phyloP scores from a whole-genome alignment of 2,888 invertebrate species.

The Fragum whitleyi region DNA sequence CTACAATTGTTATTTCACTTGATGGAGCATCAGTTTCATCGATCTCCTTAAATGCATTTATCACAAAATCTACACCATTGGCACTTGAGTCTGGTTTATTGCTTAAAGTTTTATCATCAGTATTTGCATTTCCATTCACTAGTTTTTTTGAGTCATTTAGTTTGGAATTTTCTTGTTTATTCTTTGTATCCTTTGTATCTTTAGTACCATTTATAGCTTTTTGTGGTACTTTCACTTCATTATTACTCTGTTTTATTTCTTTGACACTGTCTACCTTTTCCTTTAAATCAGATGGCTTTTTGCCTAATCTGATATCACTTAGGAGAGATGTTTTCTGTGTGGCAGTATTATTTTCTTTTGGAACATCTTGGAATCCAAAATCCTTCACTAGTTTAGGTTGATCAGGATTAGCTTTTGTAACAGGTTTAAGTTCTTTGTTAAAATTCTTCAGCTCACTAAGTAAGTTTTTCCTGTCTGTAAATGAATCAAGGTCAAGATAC shows the following conservation, averaged over 20 bases:
- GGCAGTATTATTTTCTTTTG: conserved; percentile 1
- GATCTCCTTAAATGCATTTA: background rate
- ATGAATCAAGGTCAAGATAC: conserved; percentile 60
- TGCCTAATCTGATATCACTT: conserved; percentile 53
- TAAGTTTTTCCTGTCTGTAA: conserved; percentile 62
- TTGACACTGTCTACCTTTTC: background rate
- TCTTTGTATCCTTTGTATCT: background rate
- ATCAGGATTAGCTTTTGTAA: conserved; percentile 17
- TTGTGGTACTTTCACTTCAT: background rate
- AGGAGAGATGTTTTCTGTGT: conserved; percentile 29
- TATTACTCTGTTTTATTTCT: conserved; percentile 1
- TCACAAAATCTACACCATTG: background rate
- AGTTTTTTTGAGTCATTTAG: background rate
- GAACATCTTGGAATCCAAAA: conserved; percentile 11
- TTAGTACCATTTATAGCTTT: background rate
- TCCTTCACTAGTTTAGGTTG: conserved; percentile 17
- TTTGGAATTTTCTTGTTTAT: background rate
- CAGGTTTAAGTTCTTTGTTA: conserved; percentile 61
- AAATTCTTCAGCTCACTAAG: conserved; percentile 65
- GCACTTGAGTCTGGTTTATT: background rate
- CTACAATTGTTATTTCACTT: conserved; percentile 8
- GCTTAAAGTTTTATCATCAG: background rate
- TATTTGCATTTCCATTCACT: background rate
- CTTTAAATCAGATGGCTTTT: conserved; percentile 55
- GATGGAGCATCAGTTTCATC: background rate